Evolutionary conservation across 1,140 invertebrate species (phyloP).

Genomic region (Vanessa tameamea): DNA sequence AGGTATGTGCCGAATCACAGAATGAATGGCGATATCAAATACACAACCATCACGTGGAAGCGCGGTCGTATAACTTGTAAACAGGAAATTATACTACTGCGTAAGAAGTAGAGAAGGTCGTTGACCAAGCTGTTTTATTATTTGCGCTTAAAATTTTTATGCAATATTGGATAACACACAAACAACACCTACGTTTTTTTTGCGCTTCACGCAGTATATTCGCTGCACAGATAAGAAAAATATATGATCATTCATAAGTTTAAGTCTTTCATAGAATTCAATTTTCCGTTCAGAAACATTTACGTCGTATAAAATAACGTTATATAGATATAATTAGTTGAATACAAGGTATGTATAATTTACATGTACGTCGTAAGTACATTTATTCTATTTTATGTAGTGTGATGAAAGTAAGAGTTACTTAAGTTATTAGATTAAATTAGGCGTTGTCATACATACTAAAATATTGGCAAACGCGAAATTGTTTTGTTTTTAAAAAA

Average conservation of each 20-base stretch:
- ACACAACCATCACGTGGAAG: constrained; percentile 38
- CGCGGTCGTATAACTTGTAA: constrained; percentile 43
- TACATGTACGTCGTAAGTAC: no score
- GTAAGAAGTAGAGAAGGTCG: constrained; percentile 36
- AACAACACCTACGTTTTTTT: neutral
- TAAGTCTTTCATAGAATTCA: neutral
- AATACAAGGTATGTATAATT: neutral
- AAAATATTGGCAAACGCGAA: no score
- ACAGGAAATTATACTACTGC: constrained; percentile 45
- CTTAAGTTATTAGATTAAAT: no score
- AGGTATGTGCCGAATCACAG: constrained; percentile 41
- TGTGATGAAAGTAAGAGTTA: no score
- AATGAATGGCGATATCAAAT: constrained; percentile 43
- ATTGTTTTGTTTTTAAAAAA: no score
- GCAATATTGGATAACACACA: neutral
- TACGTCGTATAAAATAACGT: neutral
- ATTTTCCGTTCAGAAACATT: constrained; percentile 5
- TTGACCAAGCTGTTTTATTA: constrained; percentile 38
- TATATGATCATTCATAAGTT: neutral
- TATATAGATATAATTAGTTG: neutral
- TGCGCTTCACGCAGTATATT: neutral
- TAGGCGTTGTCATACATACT: no score
- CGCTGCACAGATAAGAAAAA: neutral
- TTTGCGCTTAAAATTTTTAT: constrained; percentile 9
- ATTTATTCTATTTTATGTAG: no score